Percentiles rank a stretch among this genome's conserved stretches.
Conservation (phyloP, 2,888 invertebrate genomes). For the Criorhina ranunculi region DNA sequence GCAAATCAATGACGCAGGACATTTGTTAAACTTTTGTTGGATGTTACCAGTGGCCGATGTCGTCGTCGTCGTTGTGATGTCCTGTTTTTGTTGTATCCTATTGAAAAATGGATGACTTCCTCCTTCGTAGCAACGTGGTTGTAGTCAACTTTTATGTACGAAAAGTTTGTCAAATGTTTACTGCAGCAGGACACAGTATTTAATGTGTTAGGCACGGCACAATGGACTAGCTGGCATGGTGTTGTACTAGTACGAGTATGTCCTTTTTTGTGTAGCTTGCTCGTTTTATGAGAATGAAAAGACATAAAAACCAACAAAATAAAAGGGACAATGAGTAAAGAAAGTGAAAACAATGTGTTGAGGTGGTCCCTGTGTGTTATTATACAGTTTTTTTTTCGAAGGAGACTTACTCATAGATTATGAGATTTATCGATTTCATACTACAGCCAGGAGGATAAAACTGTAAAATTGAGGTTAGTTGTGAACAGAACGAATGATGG, state of each 20-base stretch:
- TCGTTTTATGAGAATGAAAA: constrained; percentile 25
- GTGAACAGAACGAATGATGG: constrained; percentile 19
- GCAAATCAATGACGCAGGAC: constrained; percentile 72
- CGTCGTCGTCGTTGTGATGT: background rate
- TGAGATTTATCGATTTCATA: constrained; percentile 34
- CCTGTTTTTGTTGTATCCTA: background rate
- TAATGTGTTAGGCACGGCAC: constrained; percentile 3
- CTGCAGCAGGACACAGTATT: constrained; percentile 42
- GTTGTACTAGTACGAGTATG: constrained; percentile 3
- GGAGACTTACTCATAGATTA: constrained; percentile 24
- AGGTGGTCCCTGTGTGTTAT: constrained; percentile 29
- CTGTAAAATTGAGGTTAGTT: constrained; percentile 33
- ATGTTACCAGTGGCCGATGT: constrained; percentile 18
- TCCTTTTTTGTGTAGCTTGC: constrained; percentile 31
- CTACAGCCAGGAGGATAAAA: background rate
- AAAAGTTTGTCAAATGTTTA: constrained; percentile 57
- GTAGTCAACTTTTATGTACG: constrained; percentile 24
- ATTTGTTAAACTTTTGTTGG: constrained; percentile 53
- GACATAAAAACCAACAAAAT: constrained; percentile 29
- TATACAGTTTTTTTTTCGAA: constrained; percentile 3
- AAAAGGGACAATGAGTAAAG: constrained; percentile 29
- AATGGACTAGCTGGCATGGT: constrained; percentile 8
- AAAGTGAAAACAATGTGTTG: constrained; percentile 60
- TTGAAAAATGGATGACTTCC: constrained; percentile 50
- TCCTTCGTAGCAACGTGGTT: constrained; percentile 20